Evolutionary conservation across 2,888 invertebrate species (phyloP).

Genomic region (Hemaris fuciformis): DNA sequence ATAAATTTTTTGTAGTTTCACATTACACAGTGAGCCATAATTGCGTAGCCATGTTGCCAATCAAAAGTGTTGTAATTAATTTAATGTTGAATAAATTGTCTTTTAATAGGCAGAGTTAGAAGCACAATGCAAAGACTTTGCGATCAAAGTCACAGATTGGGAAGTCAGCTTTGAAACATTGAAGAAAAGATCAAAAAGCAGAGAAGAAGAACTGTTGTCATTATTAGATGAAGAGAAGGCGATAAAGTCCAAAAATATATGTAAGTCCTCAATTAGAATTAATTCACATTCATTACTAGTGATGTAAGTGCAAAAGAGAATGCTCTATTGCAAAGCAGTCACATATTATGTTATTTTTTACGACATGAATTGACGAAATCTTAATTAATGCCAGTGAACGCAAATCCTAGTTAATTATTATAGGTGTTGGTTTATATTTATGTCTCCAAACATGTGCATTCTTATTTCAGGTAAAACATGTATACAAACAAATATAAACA

Average conservation of each 20-base stretch:
- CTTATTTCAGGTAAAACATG: background rate
- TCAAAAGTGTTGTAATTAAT: background rate
- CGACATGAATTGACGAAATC: too few relatives aligned
- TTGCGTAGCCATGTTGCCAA: too few relatives aligned
- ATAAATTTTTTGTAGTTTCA: too few relatives aligned
- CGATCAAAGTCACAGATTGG: conserved; percentile 63
- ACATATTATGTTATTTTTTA: too few relatives aligned
- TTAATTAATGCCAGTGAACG: too few relatives aligned
- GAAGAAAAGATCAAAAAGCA: conserved; percentile 70
- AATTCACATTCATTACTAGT: too few relatives aligned
- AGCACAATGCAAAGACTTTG: conserved; percentile 45
- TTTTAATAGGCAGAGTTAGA: conserved; percentile 51
- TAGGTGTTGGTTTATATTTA: background rate
- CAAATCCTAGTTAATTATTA: too few relatives aligned
- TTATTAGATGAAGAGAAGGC: conserved; percentile 61
- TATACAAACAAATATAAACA: background rate
- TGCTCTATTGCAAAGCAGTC: too few relatives aligned
- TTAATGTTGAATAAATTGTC: background rate
- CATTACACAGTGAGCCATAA: too few relatives aligned
- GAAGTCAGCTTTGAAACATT: conserved; percentile 79
- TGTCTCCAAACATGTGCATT: background rate
- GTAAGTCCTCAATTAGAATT: too few relatives aligned
- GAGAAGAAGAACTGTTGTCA: conserved; percentile 80
- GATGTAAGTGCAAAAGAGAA: too few relatives aligned
- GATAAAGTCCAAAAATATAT: conserved; percentile 40